Evolutionary conservation across 1,140 invertebrate genomes (phyloP), one percentile per base, ranked within the genome.

Genomic region (Tetranychus urticae): DNA sequence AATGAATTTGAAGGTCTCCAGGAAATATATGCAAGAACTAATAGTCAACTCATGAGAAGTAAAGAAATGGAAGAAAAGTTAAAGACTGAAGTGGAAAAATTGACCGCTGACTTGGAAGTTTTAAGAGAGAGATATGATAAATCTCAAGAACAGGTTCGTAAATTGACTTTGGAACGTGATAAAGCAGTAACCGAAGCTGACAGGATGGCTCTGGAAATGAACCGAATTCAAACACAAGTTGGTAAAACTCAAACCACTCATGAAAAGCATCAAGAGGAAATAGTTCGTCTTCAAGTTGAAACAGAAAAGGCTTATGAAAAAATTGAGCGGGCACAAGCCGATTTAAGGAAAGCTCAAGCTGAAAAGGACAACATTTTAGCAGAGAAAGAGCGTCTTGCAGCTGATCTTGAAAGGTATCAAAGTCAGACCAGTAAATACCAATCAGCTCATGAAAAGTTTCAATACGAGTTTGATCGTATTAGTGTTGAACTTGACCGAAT

Each of bases 1-100:
- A 87, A 90, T 65, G 87, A 92, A 68, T 73, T 84, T 56, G 77
- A 83, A 47, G 79, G 83, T 47, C 70, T 88, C 33, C 84, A 88
- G 70, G 87, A 92, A 72, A 80, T 87, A 73, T 88, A 88, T 70
- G 87, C 91, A 67, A 76, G 87, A 48, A 81, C 85, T 1, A 80
- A 83, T 7, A 73, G 89, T 47, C 86, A 91, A 69, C 74, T 91
- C 1, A 81, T 80, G 58, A 78, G 88, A 66, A 81, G 84, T 34
- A 88, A 89, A 70, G 88, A 92, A 70, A 79, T 82, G 66, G 88
- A 92, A 75, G 88, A 91, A 65, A 90, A 91, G 70, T 81, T 84
- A 10, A 87, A 88, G 70, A 84, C 86, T 68, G 86, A 89, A 66
- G 76, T 89, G 62, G 87, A 90, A 67, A 77, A 84, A 66, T 69